Percentiles rank a stretch among this genome's conserved stretches.
These are phyloP conservation scores for Spea hammondii DNA, from an alignment of 2,797 vertebrate species.

Conservation along the genomic window DNA sequence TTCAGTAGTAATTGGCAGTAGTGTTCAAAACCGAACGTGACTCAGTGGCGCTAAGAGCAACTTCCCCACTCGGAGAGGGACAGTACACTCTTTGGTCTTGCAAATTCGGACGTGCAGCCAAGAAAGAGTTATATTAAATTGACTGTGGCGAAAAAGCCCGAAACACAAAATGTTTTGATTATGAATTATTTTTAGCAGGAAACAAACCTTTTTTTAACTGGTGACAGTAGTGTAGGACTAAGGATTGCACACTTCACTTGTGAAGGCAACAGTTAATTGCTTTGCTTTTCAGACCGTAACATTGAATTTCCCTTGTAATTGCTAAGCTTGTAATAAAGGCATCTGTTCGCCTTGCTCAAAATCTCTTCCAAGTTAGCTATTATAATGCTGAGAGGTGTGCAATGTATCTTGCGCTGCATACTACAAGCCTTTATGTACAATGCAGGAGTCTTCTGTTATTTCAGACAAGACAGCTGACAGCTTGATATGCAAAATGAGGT, in stretches of 20 bases:
- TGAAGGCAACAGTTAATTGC: slow-evolving; percentile 40
- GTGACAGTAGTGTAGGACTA: background rate
- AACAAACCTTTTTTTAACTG: background rate
- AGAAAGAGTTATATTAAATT: too few species aligned
- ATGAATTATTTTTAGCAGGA: too few species aligned
- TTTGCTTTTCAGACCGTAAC: slow-evolving; percentile 31
- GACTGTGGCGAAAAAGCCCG: too few species aligned
- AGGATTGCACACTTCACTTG: background rate
- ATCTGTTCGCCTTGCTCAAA: slow-evolving; percentile 43
- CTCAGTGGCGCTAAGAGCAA: too few species aligned
- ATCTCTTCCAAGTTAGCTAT: slow-evolving; percentile 36
- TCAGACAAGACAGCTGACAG: slow-evolving; percentile 43
- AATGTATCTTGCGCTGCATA: slow-evolving; percentile 37
- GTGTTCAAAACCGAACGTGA: too few species aligned
- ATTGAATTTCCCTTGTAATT: slow-evolving; percentile 44
- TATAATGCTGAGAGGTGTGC: slow-evolving; percentile 45
- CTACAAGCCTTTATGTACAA: slow-evolving; percentile 42
- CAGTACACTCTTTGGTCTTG: too few species aligned
- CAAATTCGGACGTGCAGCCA: too few species aligned
- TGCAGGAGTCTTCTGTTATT: slow-evolving; percentile 43
- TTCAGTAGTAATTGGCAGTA: too few species aligned
- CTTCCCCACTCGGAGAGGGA: too few species aligned
- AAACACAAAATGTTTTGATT: too few species aligned
- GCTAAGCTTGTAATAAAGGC: slow-evolving; percentile 46
- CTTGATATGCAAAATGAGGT: slow-evolving; percentile 38